A percentile compares a stretch with the other conserved stretches of the same genome.
Conservation (phyloP, 2,888 invertebrate genomes). For the Dicyrtomina minuta region DNA sequence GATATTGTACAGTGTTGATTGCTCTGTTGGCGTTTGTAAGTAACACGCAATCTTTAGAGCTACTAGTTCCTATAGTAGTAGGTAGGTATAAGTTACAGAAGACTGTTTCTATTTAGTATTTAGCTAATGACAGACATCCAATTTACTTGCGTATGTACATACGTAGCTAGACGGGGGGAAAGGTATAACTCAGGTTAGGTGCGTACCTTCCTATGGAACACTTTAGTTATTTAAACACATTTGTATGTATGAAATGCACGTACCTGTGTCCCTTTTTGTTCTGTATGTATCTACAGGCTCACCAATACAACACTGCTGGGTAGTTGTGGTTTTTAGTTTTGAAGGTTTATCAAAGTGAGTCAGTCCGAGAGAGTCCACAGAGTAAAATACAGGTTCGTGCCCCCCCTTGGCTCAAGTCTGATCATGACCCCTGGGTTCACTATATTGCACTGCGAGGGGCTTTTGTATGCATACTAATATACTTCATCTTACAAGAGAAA, state of each 20-base stretch:
- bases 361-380: conserved; percentile 11
- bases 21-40: too few relatives aligned
- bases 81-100: neutral
- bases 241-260: neutral
- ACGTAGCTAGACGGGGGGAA: too few relatives aligned
- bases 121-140: too few relatives aligned
- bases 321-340: conserved; percentile 9
- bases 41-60: too few relatives aligned
- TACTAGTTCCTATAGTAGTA: too few relatives aligned
- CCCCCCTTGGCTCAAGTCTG: conserved; percentile 42
- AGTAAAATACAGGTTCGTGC: conserved; percentile 43
- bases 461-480: conserved; percentile 48
- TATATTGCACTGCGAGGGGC: conserved; percentile 48
- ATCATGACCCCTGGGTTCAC: conserved; percentile 51
- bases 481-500: neutral
- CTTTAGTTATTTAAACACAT: neutral
- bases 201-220: too few relatives aligned
- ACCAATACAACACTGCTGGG: too few relatives aligned
- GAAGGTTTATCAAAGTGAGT: neutral
- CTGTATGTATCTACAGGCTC: neutral
- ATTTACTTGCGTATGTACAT: neutral
- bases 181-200: neutral
- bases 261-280: neutral
- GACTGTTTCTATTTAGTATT: neutral
- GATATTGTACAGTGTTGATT: too few relatives aligned